Base-by-base conservation (phyloP, 2,113 vertebrate species). In the Spheniscus mendiculus region DNA sequence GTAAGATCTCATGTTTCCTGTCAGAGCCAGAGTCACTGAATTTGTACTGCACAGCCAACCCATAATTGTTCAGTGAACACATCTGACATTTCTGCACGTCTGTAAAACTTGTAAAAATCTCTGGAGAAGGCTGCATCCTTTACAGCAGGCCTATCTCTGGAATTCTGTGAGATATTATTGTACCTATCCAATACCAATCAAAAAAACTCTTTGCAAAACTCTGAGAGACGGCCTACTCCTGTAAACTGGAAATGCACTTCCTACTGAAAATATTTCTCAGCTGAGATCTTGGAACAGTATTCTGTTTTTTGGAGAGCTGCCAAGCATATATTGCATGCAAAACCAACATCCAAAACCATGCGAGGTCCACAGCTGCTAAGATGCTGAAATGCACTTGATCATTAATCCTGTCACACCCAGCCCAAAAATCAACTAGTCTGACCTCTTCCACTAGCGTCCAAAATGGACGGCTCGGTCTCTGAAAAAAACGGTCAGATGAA, bases 351-450 rank as follows among this genome's bases (percentile, higher is more conserved):
- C 58, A 80, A 94, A 95, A 77, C 86, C 82, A 77, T 56, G 77
- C 5, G 2, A 95, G 73, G 44, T 72, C 88, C 94, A 85, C 88
- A 96, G 96, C 80, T 96, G 69, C 89, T 78, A 89, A 89, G 89
- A 93, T 94, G 96, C 80, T 96, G 95, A 98, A 98, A 98, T 79
- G 91, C 40, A 91, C 94, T 96, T 83, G 82, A 95, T 89, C 86
- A 96, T 97, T 95, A 96, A 97, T 96, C 95, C 84, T 96, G 49
- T 49, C 73, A 95, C 89, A 97, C 89, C 89, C 95, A 96, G 71
- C 53, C 69, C 90, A 87, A 97, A 97, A 98, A 91, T 90, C 96
- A 96, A 53, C 94, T 66, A 63, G 87, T 94, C 53, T 63, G 71
- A 71, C 70, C 74, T 95, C 81, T 96, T 91, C 36, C 45, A 80